Base-by-base conservation (phyloP, 2,113 vertebrate genomes). In the Melanotaenia duboulayi region DNA sequence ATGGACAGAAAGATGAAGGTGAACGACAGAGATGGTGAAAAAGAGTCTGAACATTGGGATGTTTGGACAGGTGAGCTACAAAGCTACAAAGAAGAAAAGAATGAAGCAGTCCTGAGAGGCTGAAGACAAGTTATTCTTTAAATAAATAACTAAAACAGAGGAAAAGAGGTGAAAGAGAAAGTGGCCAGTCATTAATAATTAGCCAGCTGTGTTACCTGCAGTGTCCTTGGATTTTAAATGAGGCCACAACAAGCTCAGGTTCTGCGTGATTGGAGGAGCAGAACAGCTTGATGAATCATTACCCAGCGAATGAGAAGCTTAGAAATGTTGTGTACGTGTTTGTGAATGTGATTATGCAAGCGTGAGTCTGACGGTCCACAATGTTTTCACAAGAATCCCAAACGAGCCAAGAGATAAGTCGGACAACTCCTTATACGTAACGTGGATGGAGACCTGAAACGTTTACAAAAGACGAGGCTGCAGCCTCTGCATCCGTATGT, bases 171-270 rank as follows among this genome's bases (percentile, higher is more conserved):
- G 75, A 77, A 83, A 76, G 40, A 65, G 70, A 86, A 82, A 80
- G 72, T 65, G 58, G 12, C 20, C 32, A 1, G 8, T 71, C 66
- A 71, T 88, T 75, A 87, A 87, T 87, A 51, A 84, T 89, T 84
- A 87, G 61, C 78, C 74, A 44, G 35, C 51, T 16, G 49, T 48
- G 59, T 82, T 70, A 66, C 77, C 63, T 58, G 57, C 7, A 0
- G 59, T 78, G 79, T 78, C 79, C 40, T 71, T 63, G 62, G 9
- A 56, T 82, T 78, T 79, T 57, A 77, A 76, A 79, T 76, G 65
- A 84, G 50, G 56, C 71, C 19, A 40, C 44, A 81, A 69, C 56
- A 20, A 52, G 68, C 69, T 67, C 66, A 23, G 52, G 12, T 74
- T n/a, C 24, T 13, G 39, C 44, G 3, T 66, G 48, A 60, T 13